Percentiles rank a stretch among this genome's conserved stretches.
Evolutionary conservation across 1,140 invertebrate species (phyloP).

Genomic region (Babylonia areolata): DNA sequence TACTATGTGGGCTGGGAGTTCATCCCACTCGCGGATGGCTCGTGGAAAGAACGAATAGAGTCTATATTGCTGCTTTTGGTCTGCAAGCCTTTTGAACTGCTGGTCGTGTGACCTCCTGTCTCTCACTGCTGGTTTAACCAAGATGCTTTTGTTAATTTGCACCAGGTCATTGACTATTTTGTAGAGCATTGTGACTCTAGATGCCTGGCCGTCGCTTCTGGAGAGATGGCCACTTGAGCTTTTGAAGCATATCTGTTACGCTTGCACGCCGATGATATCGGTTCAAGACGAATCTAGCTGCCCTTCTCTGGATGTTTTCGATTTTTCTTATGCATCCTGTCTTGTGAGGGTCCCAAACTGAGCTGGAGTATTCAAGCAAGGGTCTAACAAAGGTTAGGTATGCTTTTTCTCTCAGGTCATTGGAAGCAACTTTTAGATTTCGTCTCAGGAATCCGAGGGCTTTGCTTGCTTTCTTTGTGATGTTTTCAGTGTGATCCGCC

Average conservation of each 20-base stretch:
- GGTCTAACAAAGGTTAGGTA: slow-evolving; percentile 12
- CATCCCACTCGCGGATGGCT: too few relatives aligned
- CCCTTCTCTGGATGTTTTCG: not conserved
- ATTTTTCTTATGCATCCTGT: not conserved
- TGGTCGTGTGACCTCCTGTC: too few relatives aligned
- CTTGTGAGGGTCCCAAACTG: slow-evolving; percentile 19
- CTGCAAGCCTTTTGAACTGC: too few relatives aligned
- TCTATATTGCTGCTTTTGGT: too few relatives aligned
- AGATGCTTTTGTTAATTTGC: too few relatives aligned
- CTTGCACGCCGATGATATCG: not conserved
- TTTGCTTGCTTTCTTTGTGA: slow-evolving; percentile 1
- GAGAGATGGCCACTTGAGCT: not conserved
- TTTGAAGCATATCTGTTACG: not conserved
- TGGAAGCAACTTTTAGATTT: slow-evolving; percentile 17
- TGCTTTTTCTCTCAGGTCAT: not conserved
- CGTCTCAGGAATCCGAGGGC: slow-evolving; percentile 9
- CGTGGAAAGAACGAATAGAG: too few relatives aligned
- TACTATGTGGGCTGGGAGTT: too few relatives aligned
- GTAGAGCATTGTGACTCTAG: too few relatives aligned
- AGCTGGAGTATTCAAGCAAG: not conserved
- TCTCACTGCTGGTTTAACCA: too few relatives aligned
- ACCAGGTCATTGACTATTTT: too few relatives aligned
- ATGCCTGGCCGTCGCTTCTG: not conserved
- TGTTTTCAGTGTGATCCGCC: not conserved
- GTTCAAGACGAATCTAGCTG: slow-evolving; percentile 12